phyloP scores from a whole-genome alignment of 2,797 vertebrate species.

The Ptychadena robeensis region DNA sequence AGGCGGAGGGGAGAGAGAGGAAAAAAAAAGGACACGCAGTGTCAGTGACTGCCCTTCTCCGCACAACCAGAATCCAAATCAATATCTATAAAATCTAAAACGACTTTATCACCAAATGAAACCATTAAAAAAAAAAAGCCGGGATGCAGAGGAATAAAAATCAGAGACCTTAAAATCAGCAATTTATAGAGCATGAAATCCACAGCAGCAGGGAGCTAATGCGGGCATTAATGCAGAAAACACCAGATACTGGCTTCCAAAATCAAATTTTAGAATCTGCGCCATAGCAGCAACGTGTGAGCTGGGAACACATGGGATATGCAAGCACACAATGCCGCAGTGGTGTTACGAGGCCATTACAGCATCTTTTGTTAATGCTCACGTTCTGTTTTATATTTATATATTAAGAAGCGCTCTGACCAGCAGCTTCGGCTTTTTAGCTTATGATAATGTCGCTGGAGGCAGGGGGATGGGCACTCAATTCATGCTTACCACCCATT shows the following conservation, averaged over 20 bases:
- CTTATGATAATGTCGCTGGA: conserved; percentile 47
- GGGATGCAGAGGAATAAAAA: conserved; percentile 57
- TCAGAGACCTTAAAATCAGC: conserved; percentile 59
- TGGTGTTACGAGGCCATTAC: background rate
- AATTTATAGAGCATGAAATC: conserved; percentile 63
- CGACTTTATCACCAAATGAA: conserved; percentile 61
- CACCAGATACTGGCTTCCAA: conserved; percentile 45
- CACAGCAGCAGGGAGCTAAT: conserved; percentile 58
- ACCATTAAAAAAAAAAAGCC: conserved; percentile 53
- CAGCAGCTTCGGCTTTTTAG: conserved; percentile 41
- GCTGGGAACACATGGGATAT: background rate
- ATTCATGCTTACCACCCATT: conserved; percentile 25
- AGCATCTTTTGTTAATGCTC: background rate
- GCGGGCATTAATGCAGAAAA: conserved; percentile 58
- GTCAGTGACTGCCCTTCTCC: conserved; percentile 43
- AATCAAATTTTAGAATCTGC: conserved; percentile 53
- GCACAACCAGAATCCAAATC: conserved; percentile 56
- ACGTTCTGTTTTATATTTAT: background rate
- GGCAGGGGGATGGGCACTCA: conserved; percentile 42
- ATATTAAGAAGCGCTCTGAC: conserved; percentile 13
- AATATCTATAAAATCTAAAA: conserved; percentile 62
- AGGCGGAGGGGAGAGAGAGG: background rate
- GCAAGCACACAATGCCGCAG: background rate
- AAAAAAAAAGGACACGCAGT: background rate
- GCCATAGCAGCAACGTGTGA: background rate